Evolutionary conservation across 92 coral and sea anemone genomes (phyloP), one percentile per base, ranked within the genome.

Genomic region (Diadumene lineata): DNA sequence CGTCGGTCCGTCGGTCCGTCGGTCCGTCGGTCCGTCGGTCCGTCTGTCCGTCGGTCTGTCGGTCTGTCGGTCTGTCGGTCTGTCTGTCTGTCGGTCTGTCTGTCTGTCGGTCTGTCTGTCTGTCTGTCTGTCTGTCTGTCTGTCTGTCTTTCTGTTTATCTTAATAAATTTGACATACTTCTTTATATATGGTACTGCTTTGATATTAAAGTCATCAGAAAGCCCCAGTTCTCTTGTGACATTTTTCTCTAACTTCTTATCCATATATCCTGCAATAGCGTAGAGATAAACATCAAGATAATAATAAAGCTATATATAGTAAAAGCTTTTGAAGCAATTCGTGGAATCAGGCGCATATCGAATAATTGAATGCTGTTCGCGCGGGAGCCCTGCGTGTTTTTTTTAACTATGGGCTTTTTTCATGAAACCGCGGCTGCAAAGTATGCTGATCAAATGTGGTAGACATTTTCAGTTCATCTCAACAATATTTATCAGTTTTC

Each of bases 141-240:
- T 53, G n/a, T 53, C n/a, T 53, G 25, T 22, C 18, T 53, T 2
- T 22, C 18, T 16, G 25, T 53, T 18, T 38, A 7, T 25, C 9
- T n/a, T 43, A 2, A 56, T 13, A 44, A 22, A 29, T 22, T 6
- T 11, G 44, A 72, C 77, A 51, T 72, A 72, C 77, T 72, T 38
- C 28, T 23, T 55, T 21, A 1, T n/a, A n/a, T n/a, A 72, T 4
- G 43, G 38, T 25, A 24, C 17, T 1, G 29, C 7, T 31, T 50
- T 25, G 6, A 72, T 9, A 7, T 24, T 56, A 33, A 64, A 76
- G 22, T 50, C 55, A 2, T 64, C 28, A 64, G 73, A 50, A 19
- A 76, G 81, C 18, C 81, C 81, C 28, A 76, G 73, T 7, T 53
- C 25, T 58, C 22, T 33, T 44, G 23, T 38, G 65, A 76, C 66